phyloP scores from a whole-genome alignment of 2,113 vertebrate species.

The Sisor rabdophorus region DNA sequence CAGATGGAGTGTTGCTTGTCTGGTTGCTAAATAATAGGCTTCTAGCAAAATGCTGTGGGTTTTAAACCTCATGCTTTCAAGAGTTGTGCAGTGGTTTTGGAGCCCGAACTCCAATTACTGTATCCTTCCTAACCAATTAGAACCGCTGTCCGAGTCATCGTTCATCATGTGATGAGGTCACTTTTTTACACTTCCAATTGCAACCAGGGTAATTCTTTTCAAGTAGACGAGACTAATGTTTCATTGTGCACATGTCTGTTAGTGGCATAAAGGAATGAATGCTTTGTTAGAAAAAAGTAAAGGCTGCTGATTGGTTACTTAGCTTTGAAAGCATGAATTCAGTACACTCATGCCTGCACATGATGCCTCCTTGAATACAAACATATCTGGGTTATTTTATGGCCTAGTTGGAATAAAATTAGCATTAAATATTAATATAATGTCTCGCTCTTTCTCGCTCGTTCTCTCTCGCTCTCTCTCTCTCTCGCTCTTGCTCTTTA shows the following conservation, averaged over 20 bases:
- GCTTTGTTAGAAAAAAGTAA: not conserved
- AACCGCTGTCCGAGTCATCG: not conserved
- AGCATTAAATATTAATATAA: too few species aligned
- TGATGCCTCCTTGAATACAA: too few species aligned
- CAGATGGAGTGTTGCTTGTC: not conserved
- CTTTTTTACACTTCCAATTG: not conserved
- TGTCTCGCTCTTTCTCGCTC: not conserved
- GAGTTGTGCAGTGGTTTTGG: not conserved
- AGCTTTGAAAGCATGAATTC: not conserved
- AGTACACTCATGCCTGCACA: not conserved
- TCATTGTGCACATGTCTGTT: not conserved
- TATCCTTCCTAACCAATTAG: not conserved
- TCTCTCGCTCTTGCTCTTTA: slow-evolving; percentile 15
- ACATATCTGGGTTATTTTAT: too few species aligned
- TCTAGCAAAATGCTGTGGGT: slow-evolving; percentile 1
- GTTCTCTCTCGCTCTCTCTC: slow-evolving; percentile 3
- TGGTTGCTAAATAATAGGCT: slow-evolving; percentile 6
- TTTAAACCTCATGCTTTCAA: slow-evolving; percentile 13
- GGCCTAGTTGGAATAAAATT: too few species aligned
- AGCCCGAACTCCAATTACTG: not conserved
- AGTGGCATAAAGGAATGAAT: not conserved
- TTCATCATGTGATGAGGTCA: too few species aligned
- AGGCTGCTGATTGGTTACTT: not conserved
- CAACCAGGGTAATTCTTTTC: not conserved
- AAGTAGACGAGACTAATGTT: not conserved